These are phyloP conservation scores for Eurois occulta DNA, from an alignment of 2,888 invertebrate species.

Conservation along the genomic window DNA sequence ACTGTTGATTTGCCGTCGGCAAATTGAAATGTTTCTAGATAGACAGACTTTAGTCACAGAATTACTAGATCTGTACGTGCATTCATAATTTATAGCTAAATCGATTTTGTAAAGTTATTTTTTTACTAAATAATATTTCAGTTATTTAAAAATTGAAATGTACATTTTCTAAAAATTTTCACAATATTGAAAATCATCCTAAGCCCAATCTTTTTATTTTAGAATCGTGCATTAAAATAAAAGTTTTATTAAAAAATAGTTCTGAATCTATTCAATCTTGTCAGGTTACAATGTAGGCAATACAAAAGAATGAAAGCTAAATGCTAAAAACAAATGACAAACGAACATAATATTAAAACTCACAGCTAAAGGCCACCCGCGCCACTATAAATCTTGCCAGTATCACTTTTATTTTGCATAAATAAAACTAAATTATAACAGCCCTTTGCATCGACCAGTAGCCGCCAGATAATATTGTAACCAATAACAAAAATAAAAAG, in stretches of 20 bases:
- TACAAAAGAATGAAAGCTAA: conserved; percentile 30
- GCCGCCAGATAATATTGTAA: conserved; percentile 89
- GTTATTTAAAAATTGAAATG: background rate
- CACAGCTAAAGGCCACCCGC: conserved; percentile 73
- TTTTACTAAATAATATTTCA: background rate
- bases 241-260: no score
- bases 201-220: background rate
- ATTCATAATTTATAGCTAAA: conserved; percentile 8
- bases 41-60: conserved; percentile 28
- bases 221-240: background rate
- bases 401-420: conserved; percentile 89
- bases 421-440: conserved; percentile 89
- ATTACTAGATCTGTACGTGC: conserved; percentile 21
- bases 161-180: background rate
- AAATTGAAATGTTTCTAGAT: conserved; percentile 39
- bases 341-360: conserved; percentile 63
- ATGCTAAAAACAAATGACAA: conserved; percentile 64
- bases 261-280: background rate
- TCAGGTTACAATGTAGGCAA: conserved; percentile 2
- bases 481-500: conserved; percentile 88
- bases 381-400: conserved; percentile 84
- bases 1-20: conserved; percentile 51
- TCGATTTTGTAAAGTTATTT: background rate
- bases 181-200: background rate
- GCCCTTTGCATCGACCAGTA: conserved; percentile 88